Evolutionary conservation across 2,888 invertebrate genomes (phyloP).

Genomic region (Muschampia plurimacula): DNA sequence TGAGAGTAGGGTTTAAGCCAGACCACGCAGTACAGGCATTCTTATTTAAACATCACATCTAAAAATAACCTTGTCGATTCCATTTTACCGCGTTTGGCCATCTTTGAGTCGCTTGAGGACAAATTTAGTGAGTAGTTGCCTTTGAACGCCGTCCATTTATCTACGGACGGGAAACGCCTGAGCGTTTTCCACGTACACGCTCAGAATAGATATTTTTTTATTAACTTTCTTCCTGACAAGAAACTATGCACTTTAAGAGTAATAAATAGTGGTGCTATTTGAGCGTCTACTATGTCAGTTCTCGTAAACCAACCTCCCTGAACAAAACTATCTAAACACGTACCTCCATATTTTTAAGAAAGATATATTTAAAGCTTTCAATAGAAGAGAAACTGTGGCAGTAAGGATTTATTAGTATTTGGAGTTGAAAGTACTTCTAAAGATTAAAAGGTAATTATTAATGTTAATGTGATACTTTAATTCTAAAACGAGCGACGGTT

Average conservation of each 20-base stretch:
- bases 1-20: too few species aligned
- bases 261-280: conserved; percentile 2
- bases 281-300: too few species aligned
- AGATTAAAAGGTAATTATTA: too few species aligned
- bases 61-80: background rate
- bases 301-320: too few species aligned
- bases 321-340: too few species aligned
- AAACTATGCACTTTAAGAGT: background rate
- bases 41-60: background rate
- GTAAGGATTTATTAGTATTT: too few species aligned
- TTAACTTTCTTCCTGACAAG: conserved; percentile 24
- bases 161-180: conserved; percentile 39
- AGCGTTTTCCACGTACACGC: conserved; percentile 38
- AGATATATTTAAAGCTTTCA: too few species aligned
- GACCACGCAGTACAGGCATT: background rate
- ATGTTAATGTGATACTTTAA: too few species aligned
- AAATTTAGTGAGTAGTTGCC: conserved; percentile 45
- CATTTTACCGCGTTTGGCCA: conserved; percentile 5
- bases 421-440: too few species aligned
- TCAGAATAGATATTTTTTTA: conserved; percentile 39
- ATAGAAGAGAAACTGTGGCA: too few species aligned
- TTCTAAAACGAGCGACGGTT: too few species aligned
- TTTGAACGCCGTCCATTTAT: conserved; percentile 44
- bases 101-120: conserved; percentile 42
- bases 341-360: too few species aligned